Evolutionary conservation across 2,888 invertebrate species (phyloP).

Genomic region (Acrobasis repandana): DNA sequence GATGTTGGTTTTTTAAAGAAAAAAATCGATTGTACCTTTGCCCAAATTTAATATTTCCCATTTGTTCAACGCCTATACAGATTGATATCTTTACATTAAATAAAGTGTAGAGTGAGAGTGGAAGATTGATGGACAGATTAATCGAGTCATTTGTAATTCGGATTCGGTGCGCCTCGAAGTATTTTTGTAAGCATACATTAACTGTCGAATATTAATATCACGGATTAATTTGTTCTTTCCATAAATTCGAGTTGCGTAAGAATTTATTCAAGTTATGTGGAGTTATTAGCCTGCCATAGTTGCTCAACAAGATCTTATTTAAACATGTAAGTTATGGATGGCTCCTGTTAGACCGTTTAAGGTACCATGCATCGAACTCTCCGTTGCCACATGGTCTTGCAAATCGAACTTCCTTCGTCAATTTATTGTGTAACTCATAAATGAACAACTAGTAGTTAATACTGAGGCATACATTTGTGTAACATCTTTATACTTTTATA

Average conservation of each 20-base stretch:
- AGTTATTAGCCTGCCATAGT: neutral
- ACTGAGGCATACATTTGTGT: no score
- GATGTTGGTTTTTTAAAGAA: no score
- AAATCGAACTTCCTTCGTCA: no score
- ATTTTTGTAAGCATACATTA: neutral
- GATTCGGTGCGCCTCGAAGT: constrained; percentile 10
- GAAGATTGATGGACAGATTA: constrained; percentile 17
- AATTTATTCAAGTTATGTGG: neutral
- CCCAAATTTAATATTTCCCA: neutral
- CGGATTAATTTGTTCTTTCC: neutral
- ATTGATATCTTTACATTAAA: constrained; percentile 10
- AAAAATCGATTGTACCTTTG: neutral
- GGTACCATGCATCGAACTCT: no score
- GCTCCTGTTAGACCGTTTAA: no score
- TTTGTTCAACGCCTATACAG: neutral
- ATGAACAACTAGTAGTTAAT: no score
- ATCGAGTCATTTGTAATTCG: constrained; percentile 17
- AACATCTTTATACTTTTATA: neutral
- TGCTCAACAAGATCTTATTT: neutral
- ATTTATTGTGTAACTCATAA: no score
- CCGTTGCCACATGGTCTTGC: no score
- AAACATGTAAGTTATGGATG: neutral
- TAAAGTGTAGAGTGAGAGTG: constrained; percentile 12
- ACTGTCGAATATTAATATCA: neutral
- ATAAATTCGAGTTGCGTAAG: neutral